These are phyloP conservation scores for Sturnus vulgaris DNA, from an alignment of 2,113 vertebrate genomes.

Conservation along the genomic window DNA sequence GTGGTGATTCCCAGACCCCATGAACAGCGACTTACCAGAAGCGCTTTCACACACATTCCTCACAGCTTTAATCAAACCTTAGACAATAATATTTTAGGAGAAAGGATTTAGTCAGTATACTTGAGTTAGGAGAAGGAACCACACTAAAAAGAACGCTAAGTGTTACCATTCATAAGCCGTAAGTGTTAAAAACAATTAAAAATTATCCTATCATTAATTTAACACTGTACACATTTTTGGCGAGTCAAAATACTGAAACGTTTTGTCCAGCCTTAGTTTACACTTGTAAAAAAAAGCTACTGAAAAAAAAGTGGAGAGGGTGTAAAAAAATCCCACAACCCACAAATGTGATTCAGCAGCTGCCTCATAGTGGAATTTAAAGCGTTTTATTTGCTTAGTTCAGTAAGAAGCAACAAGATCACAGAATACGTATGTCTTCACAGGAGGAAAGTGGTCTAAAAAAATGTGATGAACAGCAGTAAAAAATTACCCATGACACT, in stretches of 20 bases:
- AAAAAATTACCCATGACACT: neutral
- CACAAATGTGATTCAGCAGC: neutral
- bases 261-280: neutral
- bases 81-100: neutral
- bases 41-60: conserved; percentile 43
- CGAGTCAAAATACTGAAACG: neutral
- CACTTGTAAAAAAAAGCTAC: neutral
- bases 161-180: neutral
- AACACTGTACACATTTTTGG: neutral
- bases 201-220: neutral
- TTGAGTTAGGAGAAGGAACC: neutral
- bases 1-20: conserved; percentile 26
- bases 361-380: neutral
- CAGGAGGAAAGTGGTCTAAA: neutral
- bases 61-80: conserved; percentile 19
- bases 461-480: neutral
- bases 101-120: conserved; percentile 3
- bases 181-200: neutral
- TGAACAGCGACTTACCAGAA: conserved; percentile 46
- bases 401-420: neutral
- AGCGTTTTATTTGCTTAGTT: neutral
- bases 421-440: neutral
- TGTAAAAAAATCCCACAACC: neutral
- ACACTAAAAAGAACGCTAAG: neutral
- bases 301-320: neutral